A percentile compares a stretch with the other conserved stretches of the same genome.
Evolutionary conservation across 2,797 vertebrate genomes (phyloP).

Genomic region (Pachyuromys duprasi): DNA sequence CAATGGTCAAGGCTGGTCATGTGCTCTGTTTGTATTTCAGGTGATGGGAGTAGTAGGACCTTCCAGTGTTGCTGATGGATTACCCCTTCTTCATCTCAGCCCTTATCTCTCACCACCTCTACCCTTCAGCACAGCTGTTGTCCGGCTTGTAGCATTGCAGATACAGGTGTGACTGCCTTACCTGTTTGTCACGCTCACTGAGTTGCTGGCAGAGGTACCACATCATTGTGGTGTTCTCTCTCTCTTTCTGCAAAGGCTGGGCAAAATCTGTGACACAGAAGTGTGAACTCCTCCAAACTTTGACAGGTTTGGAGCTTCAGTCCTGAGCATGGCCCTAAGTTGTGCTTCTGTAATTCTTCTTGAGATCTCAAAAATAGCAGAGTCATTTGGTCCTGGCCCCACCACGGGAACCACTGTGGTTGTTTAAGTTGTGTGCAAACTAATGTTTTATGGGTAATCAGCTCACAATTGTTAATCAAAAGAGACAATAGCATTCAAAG

Average conservation of each 20-base stretch:
- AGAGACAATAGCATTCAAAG: slow-evolving; percentile 67
- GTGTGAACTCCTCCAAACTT: slow-evolving; percentile 71
- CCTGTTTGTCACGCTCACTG: slow-evolving; percentile 85
- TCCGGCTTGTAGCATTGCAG: slow-evolving; percentile 98
- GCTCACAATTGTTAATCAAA: slow-evolving; percentile 61
- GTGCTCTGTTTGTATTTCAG: slow-evolving; percentile 91
- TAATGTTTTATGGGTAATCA: slow-evolving; percentile 45
- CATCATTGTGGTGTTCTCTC: slow-evolving; percentile 84
- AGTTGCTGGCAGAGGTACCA: slow-evolving; percentile 86
- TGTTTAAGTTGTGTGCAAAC: slow-evolving; percentile 41
- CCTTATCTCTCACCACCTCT: slow-evolving; percentile 99
- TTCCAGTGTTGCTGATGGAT: slow-evolving; percentile 99
- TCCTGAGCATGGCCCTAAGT: slow-evolving; percentile 81
- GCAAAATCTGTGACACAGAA: slow-evolving; percentile 89
- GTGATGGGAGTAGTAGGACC: slow-evolving; percentile 99
- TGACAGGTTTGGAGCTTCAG: slow-evolving; percentile 68
- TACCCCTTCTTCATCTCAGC: slow-evolving; percentile 99
- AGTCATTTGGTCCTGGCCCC: slow-evolving; percentile 62
- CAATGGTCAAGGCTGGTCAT: slow-evolving; percentile 86
- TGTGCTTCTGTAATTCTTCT: slow-evolving; percentile 83
- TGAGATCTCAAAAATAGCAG: slow-evolving; percentile 82
- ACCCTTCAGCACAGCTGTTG: slow-evolving; percentile 99
- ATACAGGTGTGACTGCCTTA: slow-evolving; percentile 95
- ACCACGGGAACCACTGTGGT: not conserved
- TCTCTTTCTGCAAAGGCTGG: slow-evolving; percentile 89